Evolutionary conservation across 2,797 vertebrate genomes (phyloP).

Genomic region (Malurus splendens): DNA sequence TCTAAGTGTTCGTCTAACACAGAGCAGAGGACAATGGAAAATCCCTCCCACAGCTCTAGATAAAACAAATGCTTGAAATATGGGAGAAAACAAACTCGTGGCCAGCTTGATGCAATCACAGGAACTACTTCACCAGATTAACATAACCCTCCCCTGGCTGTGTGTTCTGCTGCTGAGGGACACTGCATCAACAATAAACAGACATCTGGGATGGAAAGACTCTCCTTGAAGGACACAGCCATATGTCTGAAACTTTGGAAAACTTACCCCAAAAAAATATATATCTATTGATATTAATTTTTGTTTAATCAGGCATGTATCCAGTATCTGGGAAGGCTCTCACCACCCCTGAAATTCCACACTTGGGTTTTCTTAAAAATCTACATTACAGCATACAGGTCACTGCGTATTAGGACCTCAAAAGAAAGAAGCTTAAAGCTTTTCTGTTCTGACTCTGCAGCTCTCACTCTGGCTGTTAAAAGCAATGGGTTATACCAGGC

Average conservation of each 20-base stretch:
- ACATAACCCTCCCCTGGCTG: background rate
- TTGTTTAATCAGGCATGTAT: background rate
- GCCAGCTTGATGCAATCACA: background rate
- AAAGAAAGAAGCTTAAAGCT: background rate
- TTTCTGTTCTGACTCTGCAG: background rate
- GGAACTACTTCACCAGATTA: background rate
- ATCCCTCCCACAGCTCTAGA: background rate
- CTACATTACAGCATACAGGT: background rate
- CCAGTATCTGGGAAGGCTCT: background rate
- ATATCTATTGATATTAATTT: background rate
- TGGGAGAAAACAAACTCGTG: background rate
- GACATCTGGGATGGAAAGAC: background rate
- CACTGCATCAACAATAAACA: background rate
- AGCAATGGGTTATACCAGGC: background rate
- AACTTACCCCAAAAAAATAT: background rate
- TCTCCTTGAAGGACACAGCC: background rate
- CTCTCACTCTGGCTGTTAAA: background rate
- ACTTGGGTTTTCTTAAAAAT: background rate
- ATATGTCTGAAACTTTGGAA: accelerated
- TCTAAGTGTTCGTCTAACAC: background rate
- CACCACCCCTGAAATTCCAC: background rate
- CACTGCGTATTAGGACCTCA: background rate
- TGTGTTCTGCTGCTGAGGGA: background rate
- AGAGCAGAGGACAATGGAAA: background rate
- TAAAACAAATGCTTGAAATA: background rate